A percentile compares a stretch with the other conserved stretches of the same genome.
Evolutionary conservation across 2,797 vertebrate genomes (phyloP).

Genomic region (Gallirallus australis): DNA sequence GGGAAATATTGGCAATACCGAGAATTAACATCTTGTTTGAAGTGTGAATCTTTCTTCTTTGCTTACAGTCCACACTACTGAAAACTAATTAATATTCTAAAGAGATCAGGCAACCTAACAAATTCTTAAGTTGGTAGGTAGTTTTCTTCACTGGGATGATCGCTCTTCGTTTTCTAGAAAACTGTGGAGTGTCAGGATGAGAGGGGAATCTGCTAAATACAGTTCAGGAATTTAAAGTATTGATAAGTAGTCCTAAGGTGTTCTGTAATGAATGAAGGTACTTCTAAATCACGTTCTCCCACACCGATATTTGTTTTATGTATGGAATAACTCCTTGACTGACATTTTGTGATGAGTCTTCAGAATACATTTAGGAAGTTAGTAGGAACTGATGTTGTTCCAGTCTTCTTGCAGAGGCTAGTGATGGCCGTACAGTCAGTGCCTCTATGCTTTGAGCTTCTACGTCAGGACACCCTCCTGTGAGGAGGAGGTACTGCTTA

Average conservation of each 20-base stretch:
- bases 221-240: background rate
- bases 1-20: background rate
- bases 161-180: background rate
- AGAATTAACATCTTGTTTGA: background rate
- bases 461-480: background rate
- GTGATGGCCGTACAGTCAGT: background rate
- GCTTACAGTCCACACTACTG: background rate
- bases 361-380: background rate
- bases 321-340: background rate
- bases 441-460: background rate
- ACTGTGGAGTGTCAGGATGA: background rate
- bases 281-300: background rate
- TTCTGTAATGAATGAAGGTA: background rate
- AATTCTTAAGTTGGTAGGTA: background rate
- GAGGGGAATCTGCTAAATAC: background rate
- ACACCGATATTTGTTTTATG: background rate
- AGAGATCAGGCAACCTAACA: background rate
- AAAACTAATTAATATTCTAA: background rate
- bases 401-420: background rate
- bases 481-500: background rate
- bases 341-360: background rate
- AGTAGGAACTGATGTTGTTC: background rate
- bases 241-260: background rate
- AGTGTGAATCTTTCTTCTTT: background rate
- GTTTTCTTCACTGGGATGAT: background rate